Percentiles rank a stretch among this genome's conserved stretches.
These are phyloP conservation scores for Leptinotarsa lineolata DNA, from an alignment of 1,140 invertebrate species.

Conservation along the genomic window DNA sequence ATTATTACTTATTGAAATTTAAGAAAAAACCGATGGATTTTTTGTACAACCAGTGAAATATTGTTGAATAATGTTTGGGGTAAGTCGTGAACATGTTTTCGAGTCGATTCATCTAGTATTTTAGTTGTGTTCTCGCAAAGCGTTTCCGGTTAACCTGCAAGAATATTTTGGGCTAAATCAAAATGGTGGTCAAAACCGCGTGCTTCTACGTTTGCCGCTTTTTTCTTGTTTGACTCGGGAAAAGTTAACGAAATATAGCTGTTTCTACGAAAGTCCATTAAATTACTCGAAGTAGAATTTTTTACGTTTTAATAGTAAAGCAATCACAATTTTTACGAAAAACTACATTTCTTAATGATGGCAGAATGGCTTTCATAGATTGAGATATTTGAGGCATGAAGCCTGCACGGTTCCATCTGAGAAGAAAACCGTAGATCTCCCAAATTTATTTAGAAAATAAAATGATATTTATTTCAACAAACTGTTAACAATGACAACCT, in stretches of 20 bases:
- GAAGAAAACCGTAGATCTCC: no score
- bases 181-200: slow-evolving; percentile 54
- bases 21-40: slow-evolving; percentile 33
- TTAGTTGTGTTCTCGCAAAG: slow-evolving; percentile 31
- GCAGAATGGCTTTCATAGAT: no score
- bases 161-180: slow-evolving; percentile 49
- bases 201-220: slow-evolving; percentile 49
- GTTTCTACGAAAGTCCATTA: neutral
- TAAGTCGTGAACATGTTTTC: slow-evolving; percentile 26
- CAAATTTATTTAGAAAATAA: no score
- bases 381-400: no score
- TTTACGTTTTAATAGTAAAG: neutral
- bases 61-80: slow-evolving; percentile 3
- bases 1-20: slow-evolving; percentile 36
- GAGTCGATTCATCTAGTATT: slow-evolving; percentile 5
- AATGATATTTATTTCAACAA: no score
- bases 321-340: no score
- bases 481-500: no score
- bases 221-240: slow-evolving; percentile 24
- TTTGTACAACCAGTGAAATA: slow-evolving; percentile 27
- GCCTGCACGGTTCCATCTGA: no score
- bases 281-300: neutral
- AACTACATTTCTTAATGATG: no score
- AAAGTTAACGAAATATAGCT: slow-evolving; percentile 4
- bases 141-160: slow-evolving; percentile 53